Conservation (phyloP, 2,113 vertebrate genomes). For the Indicator indicator region DNA sequence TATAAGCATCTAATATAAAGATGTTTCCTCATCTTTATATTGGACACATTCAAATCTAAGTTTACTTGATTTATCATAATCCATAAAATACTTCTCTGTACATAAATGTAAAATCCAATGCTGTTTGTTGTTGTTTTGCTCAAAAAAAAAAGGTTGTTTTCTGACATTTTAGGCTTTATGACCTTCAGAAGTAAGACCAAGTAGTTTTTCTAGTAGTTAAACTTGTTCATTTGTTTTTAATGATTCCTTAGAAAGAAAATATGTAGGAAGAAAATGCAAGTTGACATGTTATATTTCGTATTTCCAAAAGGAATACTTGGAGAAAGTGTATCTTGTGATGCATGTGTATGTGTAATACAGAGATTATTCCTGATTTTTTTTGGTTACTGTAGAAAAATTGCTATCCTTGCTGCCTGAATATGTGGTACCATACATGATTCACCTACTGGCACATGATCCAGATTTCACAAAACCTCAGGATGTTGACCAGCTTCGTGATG, state of each 20-base stretch:
- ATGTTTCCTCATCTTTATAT: neutral
- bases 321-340: neutral
- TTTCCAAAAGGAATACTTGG: neutral
- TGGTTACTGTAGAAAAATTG: constrained; percentile 87
- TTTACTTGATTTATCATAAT: neutral
- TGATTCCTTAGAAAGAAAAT: neutral
- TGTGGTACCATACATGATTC: constrained; percentile 98
- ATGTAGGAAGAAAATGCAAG: neutral
- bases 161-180: neutral
- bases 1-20: neutral
- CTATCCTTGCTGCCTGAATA: constrained; percentile 95
- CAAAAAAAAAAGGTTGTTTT: neutral
- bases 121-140: neutral
- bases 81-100: neutral
- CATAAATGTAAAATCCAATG: neutral
- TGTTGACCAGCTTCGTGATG: constrained; percentile 95
- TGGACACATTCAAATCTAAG: neutral
- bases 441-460: constrained; percentile 95
- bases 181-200: neutral
- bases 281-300: neutral
- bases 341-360: neutral
- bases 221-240: neutral
- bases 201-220: neutral
- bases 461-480: constrained; percentile 99
- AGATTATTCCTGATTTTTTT: constrained; percentile 3